Percentiles rank a stretch among this genome's conserved stretches.
phyloP scores from a whole-genome alignment of 2,113 vertebrate genomes.

The Eudyptes chrysolophus region DNA sequence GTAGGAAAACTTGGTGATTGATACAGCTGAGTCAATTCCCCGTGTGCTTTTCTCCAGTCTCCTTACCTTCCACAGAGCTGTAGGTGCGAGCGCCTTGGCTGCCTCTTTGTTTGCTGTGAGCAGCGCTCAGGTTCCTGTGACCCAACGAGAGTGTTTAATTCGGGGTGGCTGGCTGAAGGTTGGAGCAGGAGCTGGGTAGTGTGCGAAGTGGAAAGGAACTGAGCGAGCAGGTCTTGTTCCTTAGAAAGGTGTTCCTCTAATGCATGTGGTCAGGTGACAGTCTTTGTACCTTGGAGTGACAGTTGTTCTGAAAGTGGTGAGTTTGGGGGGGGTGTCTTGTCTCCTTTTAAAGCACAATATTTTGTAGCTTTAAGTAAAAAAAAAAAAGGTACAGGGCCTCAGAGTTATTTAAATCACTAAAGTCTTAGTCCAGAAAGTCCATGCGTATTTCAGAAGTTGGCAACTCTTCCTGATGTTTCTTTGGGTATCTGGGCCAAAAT shows the following conservation, averaged over 20 bases:
- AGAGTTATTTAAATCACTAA: rapidly evolving
- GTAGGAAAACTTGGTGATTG: background rate
- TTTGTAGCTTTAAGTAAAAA: background rate
- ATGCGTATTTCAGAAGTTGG: rapidly evolving
- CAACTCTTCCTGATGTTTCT: background rate
- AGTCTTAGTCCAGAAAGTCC: background rate
- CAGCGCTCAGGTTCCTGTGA: rapidly evolving
- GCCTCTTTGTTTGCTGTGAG: background rate
- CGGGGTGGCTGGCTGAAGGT: background rate
- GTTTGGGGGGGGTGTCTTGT: background rate
- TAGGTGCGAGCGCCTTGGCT: background rate
- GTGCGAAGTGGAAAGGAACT: background rate
- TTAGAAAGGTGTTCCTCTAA: background rate
- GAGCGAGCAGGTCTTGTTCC: background rate
- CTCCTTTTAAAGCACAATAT: background rate
- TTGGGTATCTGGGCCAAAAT: background rate
- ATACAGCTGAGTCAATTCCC: rapidly evolving
- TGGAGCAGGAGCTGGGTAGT: background rate
- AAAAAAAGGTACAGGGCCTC: background rate
- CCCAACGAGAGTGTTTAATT: rapidly evolving
- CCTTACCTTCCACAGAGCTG: background rate
- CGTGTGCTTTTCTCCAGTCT: rapidly evolving
- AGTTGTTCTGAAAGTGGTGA: background rate
- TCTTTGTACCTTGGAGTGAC: background rate
- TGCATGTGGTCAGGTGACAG: rapidly evolving